Conservation (phyloP, 2,888 invertebrate species). For the Sinelater perroti region DNA sequence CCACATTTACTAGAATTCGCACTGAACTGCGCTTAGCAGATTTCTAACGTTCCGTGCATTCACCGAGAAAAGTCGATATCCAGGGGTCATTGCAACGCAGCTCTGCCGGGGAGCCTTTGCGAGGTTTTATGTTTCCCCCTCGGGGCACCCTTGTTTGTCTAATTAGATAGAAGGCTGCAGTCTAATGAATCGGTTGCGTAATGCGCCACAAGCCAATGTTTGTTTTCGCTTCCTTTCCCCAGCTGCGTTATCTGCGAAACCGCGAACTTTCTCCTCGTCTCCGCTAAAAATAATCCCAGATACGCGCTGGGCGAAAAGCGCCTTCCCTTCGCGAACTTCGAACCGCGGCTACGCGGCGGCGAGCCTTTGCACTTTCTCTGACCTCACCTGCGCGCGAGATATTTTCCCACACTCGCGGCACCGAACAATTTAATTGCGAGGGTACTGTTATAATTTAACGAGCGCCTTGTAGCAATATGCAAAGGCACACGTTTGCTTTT, state of each 20-base stretch:
- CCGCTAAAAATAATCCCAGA: slow-evolving; percentile 2
- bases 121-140: too few relatives aligned
- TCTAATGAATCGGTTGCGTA: too few relatives aligned
- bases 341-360: neutral
- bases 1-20: too few relatives aligned
- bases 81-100: too few relatives aligned
- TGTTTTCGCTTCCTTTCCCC: too few relatives aligned
- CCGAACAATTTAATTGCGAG: slow-evolving; percentile 1
- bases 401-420: slow-evolving; percentile 18
- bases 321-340: neutral
- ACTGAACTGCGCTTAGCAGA: too few relatives aligned
- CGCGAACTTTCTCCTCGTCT: slow-evolving; percentile 10
- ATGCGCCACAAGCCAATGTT: too few relatives aligned
- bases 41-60: too few relatives aligned
- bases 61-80: too few relatives aligned
- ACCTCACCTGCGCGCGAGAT: slow-evolving; percentile 5
- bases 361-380: slow-evolving; percentile 20
- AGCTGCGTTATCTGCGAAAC: slow-evolving; percentile 7
- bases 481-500: neutral
- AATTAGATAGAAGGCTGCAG: too few relatives aligned
- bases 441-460: slow-evolving; percentile 12
- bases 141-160: too few relatives aligned
- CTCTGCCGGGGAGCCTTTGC: too few relatives aligned
- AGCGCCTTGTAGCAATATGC: slow-evolving; percentile 4
- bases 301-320: neutral